Conservation (phyloP, 2,888 invertebrate species). For the Eristalis pertinax region DNA sequence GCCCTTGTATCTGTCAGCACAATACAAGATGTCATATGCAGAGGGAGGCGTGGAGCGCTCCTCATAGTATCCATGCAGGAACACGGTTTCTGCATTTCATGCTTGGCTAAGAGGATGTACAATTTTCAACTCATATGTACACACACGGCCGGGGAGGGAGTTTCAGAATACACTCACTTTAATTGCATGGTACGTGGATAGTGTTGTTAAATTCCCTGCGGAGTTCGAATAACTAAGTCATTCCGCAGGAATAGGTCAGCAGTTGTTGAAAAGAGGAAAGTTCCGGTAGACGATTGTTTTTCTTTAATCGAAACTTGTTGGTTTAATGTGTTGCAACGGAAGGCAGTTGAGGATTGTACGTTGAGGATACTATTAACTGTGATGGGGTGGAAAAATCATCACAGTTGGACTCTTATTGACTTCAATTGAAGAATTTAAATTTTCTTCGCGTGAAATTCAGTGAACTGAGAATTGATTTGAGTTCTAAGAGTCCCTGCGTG, state of each 20-base stretch:
- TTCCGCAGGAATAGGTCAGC: not conserved
- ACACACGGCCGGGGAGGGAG: not conserved
- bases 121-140: not conserved
- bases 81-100: not conserved
- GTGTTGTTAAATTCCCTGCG: conserved; percentile 31
- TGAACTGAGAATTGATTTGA: no score
- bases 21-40: not conserved
- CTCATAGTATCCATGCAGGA: not conserved
- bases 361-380: not conserved
- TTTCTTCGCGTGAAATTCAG: not conserved
- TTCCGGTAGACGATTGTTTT: conserved; percentile 1
- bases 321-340: conserved; percentile 12
- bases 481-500: no score
- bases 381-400: not conserved
- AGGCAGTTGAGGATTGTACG: not conserved
- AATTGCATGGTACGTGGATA: conserved; percentile 43
- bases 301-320: conserved; percentile 15
- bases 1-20: not conserved
- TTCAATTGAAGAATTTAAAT: not conserved
- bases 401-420: not conserved
- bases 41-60: not conserved
- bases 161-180: conserved; percentile 38
- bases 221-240: conserved; percentile 14
- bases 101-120: not conserved
- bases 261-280: conserved; percentile 10